Percentiles rank a stretch among this genome's conserved stretches.
phyloP scores from a whole-genome alignment of 1,140 invertebrate species.

The Achatina immaculata region DNA sequence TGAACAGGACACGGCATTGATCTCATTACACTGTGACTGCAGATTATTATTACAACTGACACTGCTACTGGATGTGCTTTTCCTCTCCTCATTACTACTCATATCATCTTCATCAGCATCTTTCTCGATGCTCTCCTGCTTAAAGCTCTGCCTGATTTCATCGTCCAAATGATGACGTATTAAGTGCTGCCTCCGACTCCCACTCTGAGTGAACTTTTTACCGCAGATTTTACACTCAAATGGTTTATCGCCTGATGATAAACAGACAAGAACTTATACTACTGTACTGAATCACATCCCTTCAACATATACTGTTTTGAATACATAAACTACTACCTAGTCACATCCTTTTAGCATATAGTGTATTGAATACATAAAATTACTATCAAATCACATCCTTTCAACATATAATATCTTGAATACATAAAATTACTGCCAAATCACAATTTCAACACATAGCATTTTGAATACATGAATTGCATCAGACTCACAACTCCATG shows the following conservation, averaged over 20 bases:
- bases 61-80: neutral
- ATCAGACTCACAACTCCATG: too few species aligned
- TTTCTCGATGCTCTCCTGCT: constrained; percentile 3
- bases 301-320: neutral
- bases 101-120: neutral
- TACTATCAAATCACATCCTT: too few species aligned
- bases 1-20: constrained; percentile 20
- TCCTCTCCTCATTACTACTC: neutral
- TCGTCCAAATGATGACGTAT: constrained; percentile 49
- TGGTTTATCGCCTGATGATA: constrained; percentile 70
- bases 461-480: too few species aligned
- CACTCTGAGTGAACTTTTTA: constrained; percentile 62
- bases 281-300: neutral
- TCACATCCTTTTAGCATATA: too few species aligned
- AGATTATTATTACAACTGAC: constrained; percentile 2
- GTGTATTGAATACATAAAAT: too few species aligned
- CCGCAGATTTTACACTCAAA: constrained; percentile 65
- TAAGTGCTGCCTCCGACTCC: constrained; percentile 58
- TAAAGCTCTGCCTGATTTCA: constrained; percentile 26
- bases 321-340: too few species aligned
- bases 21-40: neutral
- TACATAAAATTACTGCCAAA: too few species aligned
- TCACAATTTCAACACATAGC: too few species aligned
- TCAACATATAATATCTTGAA: too few species aligned
- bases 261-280: neutral